Base-by-base conservation (phyloP, 1,140 invertebrate species). In the Aphaenogaster ashmeadi region DNA sequence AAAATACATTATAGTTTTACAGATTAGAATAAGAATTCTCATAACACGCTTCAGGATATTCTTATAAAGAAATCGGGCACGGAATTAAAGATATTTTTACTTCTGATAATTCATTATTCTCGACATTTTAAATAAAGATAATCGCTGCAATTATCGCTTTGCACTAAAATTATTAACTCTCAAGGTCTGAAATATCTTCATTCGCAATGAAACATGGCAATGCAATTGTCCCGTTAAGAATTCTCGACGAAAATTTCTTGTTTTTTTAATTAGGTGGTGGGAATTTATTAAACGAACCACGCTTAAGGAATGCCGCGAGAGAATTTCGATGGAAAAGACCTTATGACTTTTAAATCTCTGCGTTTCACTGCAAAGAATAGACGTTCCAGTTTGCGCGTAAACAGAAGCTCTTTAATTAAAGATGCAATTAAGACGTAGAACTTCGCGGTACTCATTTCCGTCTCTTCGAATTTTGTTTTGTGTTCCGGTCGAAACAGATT, bases 341-440 rank as follows among this genome's bases (percentile, higher is more conserved):
- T 4, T 18, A 58, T 83, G 33, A 74, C 52, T 83, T 83, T 83
- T 58, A 58, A 83, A 83, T 74, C 27, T 74, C 44, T 18, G 66
- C 33, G 38, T 72, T 72, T 72, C 9, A 58, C 50, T 52, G 21
- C 9, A 21, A 71, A 47, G 38, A 72, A 72, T 56, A 58, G 13
- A 58, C 18, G 33, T 72, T 83, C 27, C 15, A 33, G 69, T 54
- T 74, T 72, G 38, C 18, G 41, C 80, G 50, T 83, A 74, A 83
- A 74, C 41, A 83, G 52, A 83, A 56, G 50, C 18, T 56, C 38
- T 18, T 81, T 83, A 74, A 83, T 83, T 83, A 83, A 83, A 41
- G 41, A 58, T 47, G 52, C 66, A 74, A 83, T 83, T 83, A 83
- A 83, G 80, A 83, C 13, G 15, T 27, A 21, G 11, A 58, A 72